Base-by-base conservation (phyloP, 2,797 vertebrate species). In the Anas georgica region DNA sequence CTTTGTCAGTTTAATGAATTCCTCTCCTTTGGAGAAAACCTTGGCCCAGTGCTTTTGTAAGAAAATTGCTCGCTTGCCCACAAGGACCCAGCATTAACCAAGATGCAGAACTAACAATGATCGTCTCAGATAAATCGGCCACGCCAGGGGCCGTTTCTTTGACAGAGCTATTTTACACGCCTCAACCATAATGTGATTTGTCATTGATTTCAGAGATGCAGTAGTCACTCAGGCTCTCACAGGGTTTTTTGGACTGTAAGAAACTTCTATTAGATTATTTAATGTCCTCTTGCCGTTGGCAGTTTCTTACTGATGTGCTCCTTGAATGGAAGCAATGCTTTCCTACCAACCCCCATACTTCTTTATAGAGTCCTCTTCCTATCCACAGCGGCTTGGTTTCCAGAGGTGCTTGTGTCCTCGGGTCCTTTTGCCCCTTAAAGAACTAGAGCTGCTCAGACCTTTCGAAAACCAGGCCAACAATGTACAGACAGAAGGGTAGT, bases 141-240 rank as follows among this genome's bases (percentile, higher is more conserved):
- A 52, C 0, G 2, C 80, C 37, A 64, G 74, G 8, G 90, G 67
- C 66, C 56, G 26, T 43, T 64, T 37, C 86, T 89, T 79, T 96
- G 88, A 70, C 91, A 91, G 85, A 77, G 73, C 55, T 52, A 17
- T 93, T 89, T 93, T 76, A 87, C 2, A 1, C 7, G 1, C 50
- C 45, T 89, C 89, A 78, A 14, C 43, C 41, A 9, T 76, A 95
- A 96, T 74, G 83, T 2, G 13, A 85, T 80, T 67, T 96, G 95
- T 90, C 95, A 90, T 7, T 75, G 77, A 80, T 90, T 91, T 83
- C 79, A 88, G 82, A 95, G 78, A 92, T 25, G 64, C 3, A 4
- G 54, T 45, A 93, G 87, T 75, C 78, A 93, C 50, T 35, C 69
- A 88, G 86, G 80, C 74, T 93, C 75, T 87, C 83, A 86, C 5